These are phyloP conservation scores for Rhagonycha lutea DNA, from an alignment of 2,888 invertebrate species.

Conservation along the genomic window DNA sequence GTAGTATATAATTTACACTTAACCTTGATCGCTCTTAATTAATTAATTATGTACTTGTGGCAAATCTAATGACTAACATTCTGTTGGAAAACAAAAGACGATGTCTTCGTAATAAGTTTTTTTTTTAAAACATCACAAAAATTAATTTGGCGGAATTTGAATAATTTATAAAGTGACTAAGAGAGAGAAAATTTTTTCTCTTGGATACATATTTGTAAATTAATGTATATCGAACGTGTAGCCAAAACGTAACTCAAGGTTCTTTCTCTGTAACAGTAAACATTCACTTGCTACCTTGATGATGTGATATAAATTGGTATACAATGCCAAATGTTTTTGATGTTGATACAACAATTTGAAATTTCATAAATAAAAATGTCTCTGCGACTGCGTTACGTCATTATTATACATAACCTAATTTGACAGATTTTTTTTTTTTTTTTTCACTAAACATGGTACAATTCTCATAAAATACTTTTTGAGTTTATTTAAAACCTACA, in stretches of 20 bases:
- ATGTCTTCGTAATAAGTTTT: background rate
- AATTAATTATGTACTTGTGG: slow-evolving; percentile 16
- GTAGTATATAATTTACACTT: background rate
- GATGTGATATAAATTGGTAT: slow-evolving; percentile 26
- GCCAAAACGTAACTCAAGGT: slow-evolving; percentile 26
- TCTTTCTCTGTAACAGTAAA: slow-evolving; percentile 30
- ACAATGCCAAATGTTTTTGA: slow-evolving; percentile 19
- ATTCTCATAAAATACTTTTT: background rate
- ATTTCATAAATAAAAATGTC: slow-evolving; percentile 1
- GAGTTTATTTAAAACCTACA: background rate
- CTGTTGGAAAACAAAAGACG: background rate
- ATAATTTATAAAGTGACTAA: background rate
- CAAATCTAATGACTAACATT: background rate
- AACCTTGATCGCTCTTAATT: slow-evolving; percentile 25
- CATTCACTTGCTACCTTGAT: slow-evolving; percentile 31
- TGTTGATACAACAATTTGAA: slow-evolving; percentile 3
- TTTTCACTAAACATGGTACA: background rate
- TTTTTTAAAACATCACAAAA: background rate
- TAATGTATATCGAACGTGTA: slow-evolving; percentile 18
- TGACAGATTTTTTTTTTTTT: background rate
- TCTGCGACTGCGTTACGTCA: background rate
- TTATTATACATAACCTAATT: background rate
- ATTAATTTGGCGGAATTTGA: background rate
- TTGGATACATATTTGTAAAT: background rate
- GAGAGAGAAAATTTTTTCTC: background rate